Percentiles rank a stretch among this genome's conserved stretches.
Evolutionary conservation across 2,888 invertebrate species (phyloP).

Genomic region (Athalia rosae): DNA sequence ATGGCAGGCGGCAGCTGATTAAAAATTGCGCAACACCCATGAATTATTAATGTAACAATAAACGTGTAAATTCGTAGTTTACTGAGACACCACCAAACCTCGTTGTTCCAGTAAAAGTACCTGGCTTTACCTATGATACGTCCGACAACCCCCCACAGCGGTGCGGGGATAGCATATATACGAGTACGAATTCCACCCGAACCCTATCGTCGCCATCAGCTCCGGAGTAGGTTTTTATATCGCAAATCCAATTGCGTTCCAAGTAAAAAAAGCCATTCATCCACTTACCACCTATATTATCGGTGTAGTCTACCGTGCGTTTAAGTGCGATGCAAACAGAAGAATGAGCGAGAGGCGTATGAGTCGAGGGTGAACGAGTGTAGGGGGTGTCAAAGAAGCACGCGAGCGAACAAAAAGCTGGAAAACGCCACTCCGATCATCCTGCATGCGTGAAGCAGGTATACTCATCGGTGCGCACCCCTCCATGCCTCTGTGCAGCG

Average conservation of each 20-base stretch:
- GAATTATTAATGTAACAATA: constrained; percentile 71
- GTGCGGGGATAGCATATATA: not conserved
- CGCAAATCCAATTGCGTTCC: not conserved
- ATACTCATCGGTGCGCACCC: constrained; percentile 26
- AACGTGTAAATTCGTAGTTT: constrained; percentile 63
- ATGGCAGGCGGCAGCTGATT: constrained; percentile 70
- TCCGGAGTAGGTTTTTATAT: constrained; percentile 1
- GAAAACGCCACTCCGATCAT: constrained; percentile 10
- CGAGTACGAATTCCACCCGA: not conserved
- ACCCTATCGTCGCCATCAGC: constrained; percentile 6
- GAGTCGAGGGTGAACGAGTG: constrained; percentile 10
- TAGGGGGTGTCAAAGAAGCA: not conserved
- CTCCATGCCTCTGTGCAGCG: not conserved
- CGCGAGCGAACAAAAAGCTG: constrained; percentile 8
- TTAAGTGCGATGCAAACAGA: not conserved
- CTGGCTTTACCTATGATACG: no score
- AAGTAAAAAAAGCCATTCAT: not conserved
- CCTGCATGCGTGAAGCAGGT: constrained; percentile 8
- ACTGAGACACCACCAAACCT: constrained; percentile 31
- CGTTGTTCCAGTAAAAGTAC: constrained; percentile 9
- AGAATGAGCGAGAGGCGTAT: not conserved
- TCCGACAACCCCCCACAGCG: constrained; percentile 12
- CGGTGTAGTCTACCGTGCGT: constrained; percentile 2
- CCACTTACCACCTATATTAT: not conserved
- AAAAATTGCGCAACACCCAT: constrained; percentile 70